phyloP scores from a whole-genome alignment of 2,888 invertebrate species.

The Apodemia zela region DNA sequence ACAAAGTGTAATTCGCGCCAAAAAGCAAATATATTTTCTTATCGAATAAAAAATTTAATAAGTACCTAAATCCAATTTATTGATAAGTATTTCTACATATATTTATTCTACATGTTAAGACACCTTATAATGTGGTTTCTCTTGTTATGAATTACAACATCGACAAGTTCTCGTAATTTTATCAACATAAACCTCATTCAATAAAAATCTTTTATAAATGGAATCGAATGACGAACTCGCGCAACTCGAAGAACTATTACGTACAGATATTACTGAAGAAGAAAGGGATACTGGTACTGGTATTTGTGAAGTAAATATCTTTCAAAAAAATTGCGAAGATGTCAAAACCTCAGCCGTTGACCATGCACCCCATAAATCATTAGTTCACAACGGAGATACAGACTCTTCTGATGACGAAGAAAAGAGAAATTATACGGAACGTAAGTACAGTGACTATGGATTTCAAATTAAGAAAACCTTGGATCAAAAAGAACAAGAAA shows the following conservation, averaged over 20 bases:
- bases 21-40: too few species aligned
- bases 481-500: slow-evolving; percentile 66
- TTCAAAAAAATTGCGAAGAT: slow-evolving; percentile 38
- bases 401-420: slow-evolving; percentile 93
- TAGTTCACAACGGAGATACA: slow-evolving; percentile 80
- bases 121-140: too few species aligned
- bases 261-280: slow-evolving; percentile 51
- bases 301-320: slow-evolving; percentile 59
- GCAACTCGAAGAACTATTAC: slow-evolving; percentile 65
- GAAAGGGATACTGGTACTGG: slow-evolving; percentile 19
- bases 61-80: too few species aligned
- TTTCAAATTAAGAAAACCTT: slow-evolving; percentile 82
- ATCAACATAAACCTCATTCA: neutral
- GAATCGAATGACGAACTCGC: slow-evolving; percentile 62
- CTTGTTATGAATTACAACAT: too few species aligned
- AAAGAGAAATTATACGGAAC: slow-evolving; percentile 85
- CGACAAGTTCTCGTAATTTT: neutral
- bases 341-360: slow-evolving; percentile 23
- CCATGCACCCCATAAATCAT: slow-evolving; percentile 39
- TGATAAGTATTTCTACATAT: too few species aligned
- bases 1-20: too few species aligned
- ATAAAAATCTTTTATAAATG: slow-evolving; percentile 29
- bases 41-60: too few species aligned
- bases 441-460: slow-evolving; percentile 87
- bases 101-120: too few species aligned